Evolutionary conservation across 2,113 vertebrate species (phyloP), one percentile per base, ranked within the genome.

Genomic region (Malaclemys terrapin): DNA sequence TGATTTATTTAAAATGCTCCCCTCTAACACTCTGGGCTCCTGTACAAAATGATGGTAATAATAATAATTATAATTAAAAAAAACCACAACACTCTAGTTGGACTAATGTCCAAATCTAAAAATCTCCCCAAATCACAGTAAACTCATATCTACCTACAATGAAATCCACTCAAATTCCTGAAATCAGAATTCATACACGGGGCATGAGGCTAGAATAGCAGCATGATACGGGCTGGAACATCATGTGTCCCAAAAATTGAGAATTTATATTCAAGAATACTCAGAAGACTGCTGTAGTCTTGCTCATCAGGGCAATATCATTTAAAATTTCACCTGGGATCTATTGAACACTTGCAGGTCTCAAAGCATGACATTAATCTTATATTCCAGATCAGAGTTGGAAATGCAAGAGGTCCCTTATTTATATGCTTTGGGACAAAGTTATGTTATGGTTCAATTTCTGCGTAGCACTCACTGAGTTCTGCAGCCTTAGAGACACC

Each of bases 381-480:
- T 72, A 17, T 1, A 6, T 69, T 89, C 82, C 24, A 59, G 13
- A n/a, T 52, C 79, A 82, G 56, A 27, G 13, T 5, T 80, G 56
- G 35, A 88, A 87, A 94, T 83, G 89, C 56, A 54, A 90, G 35
- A 86, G 27, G 20, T 52, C 25, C 5, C 12, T 81, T 72, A 29
- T 25, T 42, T 9, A 45, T 42, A 42, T 76, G 6, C 22, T 65
- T 69, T 25, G 10, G 22, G 4, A 50, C 59, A 84, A 86, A 83
- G 53, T 38, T 56, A 13, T 3, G 1, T 50, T n/a, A 82, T 9
- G 20, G n/a, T 91, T 86, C 27, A 52, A 22, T 17, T 91, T 81
- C 84, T 5, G 0, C 69, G 24, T 5, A 89, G 52, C 10, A 25
- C 2, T 54, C 20, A 62, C 22, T 35, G 5, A 0, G 0, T 45